These are phyloP conservation scores for Pseudorhombus dupliciocellatus DNA, from an alignment of 2,113 vertebrate genomes.

Conservation along the genomic window DNA sequence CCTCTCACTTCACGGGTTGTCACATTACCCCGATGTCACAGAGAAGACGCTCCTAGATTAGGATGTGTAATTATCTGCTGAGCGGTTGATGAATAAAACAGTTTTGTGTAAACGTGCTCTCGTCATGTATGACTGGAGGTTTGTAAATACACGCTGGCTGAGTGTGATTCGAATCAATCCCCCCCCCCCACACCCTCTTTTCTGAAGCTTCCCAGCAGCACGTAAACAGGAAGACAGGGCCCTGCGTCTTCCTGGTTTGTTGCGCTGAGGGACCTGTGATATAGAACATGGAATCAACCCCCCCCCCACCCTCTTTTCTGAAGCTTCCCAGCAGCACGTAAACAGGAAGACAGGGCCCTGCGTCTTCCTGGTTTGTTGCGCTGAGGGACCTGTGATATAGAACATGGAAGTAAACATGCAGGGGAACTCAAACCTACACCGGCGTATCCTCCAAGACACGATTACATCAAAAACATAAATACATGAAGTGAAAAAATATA, in stretches of 20 bases:
- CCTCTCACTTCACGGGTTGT: background rate
- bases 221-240: conserved; percentile 74
- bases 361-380: conserved; percentile 60
- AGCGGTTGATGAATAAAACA: background rate
- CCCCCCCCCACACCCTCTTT: background rate
- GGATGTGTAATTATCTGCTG: background rate
- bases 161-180: conserved; percentile 20
- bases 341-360: too few relatives aligned
- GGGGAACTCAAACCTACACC: conserved; percentile 8
- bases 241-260: conserved; percentile 61
- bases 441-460: too few relatives aligned
- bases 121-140: conserved; percentile 9
- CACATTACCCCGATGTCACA: background rate
- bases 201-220: conserved; percentile 43
- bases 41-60: background rate
- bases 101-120: background rate
- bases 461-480: too few relatives aligned
- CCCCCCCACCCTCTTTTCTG: too few relatives aligned
- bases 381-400: conserved; percentile 46
- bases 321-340: too few relatives aligned
- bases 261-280: conserved; percentile 43
- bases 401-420: conserved; percentile 46
- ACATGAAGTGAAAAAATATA: too few relatives aligned
- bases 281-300: conserved; percentile 43
- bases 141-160: conserved; percentile 8